Evolutionary conservation across 2,113 vertebrate genomes (phyloP).

Genomic region (Dendropsophus ebraccatus): DNA sequence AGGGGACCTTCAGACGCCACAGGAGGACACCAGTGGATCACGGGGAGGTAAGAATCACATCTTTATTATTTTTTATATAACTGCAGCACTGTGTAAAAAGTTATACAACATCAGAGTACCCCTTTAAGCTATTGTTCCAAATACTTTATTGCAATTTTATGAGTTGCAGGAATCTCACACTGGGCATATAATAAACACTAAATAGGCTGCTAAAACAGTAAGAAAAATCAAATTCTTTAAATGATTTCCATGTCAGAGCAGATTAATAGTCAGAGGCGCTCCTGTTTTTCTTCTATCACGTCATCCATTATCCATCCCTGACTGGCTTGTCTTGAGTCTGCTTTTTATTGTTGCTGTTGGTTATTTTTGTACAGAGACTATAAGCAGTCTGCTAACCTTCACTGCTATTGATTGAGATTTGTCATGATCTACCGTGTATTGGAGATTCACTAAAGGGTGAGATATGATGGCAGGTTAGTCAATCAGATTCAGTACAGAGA

Average conservation of each 20-base stretch:
- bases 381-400: conserved; percentile 12
- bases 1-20: too few relatives aligned
- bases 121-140: too few relatives aligned
- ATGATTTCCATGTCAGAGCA: conserved; percentile 13
- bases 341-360: not conserved
- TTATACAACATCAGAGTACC: too few relatives aligned
- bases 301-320: not conserved
- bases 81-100: too few relatives aligned
- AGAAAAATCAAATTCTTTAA: not conserved
- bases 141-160: not conserved
- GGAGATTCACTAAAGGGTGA: conserved; percentile 39
- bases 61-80: too few relatives aligned
- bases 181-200: not conserved
- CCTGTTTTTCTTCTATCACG: not conserved
- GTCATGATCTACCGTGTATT: conserved; percentile 31
- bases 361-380: conserved; percentile 8
- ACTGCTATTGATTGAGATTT: conserved; percentile 36
- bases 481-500: conserved; percentile 15
- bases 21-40: too few relatives aligned
- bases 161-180: not conserved
- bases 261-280: not conserved
- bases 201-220: not conserved
- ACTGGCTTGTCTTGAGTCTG: conserved; percentile 7
- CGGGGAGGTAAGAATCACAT: too few relatives aligned
- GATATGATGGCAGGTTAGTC: not conserved